phyloP scores from a whole-genome alignment of 2,888 invertebrate species.

The Vandiemenella viatica region DNA sequence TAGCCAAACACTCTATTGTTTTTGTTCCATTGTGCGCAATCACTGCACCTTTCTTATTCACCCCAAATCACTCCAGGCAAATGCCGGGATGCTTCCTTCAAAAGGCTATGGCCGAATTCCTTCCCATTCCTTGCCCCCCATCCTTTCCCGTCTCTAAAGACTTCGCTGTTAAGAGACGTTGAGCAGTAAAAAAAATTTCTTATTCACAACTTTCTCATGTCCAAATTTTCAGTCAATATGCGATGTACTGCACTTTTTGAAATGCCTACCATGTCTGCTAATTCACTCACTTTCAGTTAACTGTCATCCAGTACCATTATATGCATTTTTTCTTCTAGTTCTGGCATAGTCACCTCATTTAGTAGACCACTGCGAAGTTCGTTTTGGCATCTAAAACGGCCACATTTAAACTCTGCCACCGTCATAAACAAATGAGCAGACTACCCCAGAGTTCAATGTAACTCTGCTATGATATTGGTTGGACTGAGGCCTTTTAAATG shows the following conservation, averaged over 20 bases:
- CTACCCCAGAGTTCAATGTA: neutral
- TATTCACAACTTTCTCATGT: too few relatives aligned
- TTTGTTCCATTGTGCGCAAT: neutral
- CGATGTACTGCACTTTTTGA: neutral
- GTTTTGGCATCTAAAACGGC: neutral
- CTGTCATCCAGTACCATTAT: neutral
- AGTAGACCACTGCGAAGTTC: neutral
- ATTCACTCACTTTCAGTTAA: neutral
- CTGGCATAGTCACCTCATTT: conserved; percentile 1
- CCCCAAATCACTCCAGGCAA: too few relatives aligned
- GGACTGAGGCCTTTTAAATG: neutral
- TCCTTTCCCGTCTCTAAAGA: too few relatives aligned
- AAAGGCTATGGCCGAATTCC: too few relatives aligned
- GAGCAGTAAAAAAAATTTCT: too few relatives aligned
- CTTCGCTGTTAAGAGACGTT: too few relatives aligned
- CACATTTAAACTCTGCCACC: neutral
- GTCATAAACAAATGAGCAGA: neutral
- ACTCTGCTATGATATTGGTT: neutral
- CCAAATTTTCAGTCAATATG: neutral
- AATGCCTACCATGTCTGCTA: neutral
- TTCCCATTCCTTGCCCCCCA: too few relatives aligned
- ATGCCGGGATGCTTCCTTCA: too few relatives aligned
- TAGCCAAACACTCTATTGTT: neutral
- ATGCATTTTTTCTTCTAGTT: neutral
- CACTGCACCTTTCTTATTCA: neutral